phyloP scores from a whole-genome alignment of 2,888 invertebrate genomes.

The Branchipolynoe longqiensis region DNA sequence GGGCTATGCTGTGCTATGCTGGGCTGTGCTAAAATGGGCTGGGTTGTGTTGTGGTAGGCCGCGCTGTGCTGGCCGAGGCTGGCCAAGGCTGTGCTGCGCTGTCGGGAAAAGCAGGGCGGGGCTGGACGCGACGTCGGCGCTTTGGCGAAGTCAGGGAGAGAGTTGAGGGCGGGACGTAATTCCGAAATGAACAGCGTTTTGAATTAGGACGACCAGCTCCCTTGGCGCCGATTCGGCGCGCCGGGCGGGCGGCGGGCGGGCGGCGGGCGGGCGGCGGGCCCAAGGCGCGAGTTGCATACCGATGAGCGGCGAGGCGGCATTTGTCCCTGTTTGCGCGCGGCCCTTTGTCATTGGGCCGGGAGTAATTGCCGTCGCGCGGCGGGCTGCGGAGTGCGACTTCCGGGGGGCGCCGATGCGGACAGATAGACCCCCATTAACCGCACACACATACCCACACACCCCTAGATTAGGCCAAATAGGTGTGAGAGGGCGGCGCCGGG shows the following conservation, averaged over 20 bases:
- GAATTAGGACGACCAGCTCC: constrained; percentile 36
- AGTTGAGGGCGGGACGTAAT: not conserved
- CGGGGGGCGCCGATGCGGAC: constrained; percentile 10
- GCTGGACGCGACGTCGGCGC: too few relatives aligned
- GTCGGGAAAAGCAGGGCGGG: too few relatives aligned
- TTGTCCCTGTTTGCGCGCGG: constrained; percentile 7
- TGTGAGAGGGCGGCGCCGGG: constrained; percentile 24
- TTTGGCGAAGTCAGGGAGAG: too few relatives aligned
- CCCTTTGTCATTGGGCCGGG: constrained; percentile 24
- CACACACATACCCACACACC: constrained; percentile 3
- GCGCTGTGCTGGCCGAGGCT: too few relatives aligned
- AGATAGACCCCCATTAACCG: constrained; percentile 37
- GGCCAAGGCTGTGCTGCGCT: too few relatives aligned
- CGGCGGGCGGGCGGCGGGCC: not conserved
- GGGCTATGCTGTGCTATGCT: too few relatives aligned
- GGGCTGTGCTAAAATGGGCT: too few relatives aligned
- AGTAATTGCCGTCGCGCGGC: constrained; percentile 19
- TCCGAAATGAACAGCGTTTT: constrained; percentile 49
- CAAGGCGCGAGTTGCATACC: too few relatives aligned
- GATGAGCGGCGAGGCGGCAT: constrained; percentile 6
- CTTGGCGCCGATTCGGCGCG: not conserved
- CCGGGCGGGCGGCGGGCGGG: not conserved
- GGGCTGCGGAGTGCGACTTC: constrained; percentile 25
- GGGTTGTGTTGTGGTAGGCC: too few relatives aligned
- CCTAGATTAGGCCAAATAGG: constrained; percentile 29